phyloP scores from a whole-genome alignment of 2,888 invertebrate species.

The Thysanoteuthis rhombus region DNA sequence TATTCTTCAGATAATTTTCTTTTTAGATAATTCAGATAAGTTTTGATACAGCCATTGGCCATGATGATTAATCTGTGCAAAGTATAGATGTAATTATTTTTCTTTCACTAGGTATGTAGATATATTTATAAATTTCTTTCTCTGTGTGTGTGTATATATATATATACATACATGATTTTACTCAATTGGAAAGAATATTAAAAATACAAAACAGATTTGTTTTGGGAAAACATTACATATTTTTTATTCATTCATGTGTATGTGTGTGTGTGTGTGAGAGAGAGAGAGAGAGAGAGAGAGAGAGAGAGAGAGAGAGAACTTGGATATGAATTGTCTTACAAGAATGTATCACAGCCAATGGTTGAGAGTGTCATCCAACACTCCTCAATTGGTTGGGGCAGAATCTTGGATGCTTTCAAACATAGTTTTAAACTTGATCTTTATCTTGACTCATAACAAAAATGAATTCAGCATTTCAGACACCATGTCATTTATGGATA shows the following conservation, averaged over 20 bases:
- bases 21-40: too few species aligned
- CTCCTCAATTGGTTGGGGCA: not conserved
- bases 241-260: not conserved
- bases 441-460: not conserved
- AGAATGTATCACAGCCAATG: not conserved
- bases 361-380: not conserved
- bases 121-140: too few species aligned
- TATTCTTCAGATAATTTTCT: too few species aligned
- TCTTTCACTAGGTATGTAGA: too few species aligned
- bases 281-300: not conserved
- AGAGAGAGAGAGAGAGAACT: not conserved
- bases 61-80: too few species aligned
- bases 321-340: not conserved
- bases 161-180: too few species aligned
- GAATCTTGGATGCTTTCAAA: not conserved
- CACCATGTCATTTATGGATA: not conserved
- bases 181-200: too few species aligned
- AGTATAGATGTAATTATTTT: too few species aligned
- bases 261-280: not conserved
- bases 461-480: not conserved
- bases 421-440: not conserved
- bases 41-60: too few species aligned
- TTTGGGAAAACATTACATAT: too few species aligned
- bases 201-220: too few species aligned
- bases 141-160: too few species aligned